Evolutionary conservation across 2,797 vertebrate genomes (phyloP).

Genomic region (Sebastes minor): DNA sequence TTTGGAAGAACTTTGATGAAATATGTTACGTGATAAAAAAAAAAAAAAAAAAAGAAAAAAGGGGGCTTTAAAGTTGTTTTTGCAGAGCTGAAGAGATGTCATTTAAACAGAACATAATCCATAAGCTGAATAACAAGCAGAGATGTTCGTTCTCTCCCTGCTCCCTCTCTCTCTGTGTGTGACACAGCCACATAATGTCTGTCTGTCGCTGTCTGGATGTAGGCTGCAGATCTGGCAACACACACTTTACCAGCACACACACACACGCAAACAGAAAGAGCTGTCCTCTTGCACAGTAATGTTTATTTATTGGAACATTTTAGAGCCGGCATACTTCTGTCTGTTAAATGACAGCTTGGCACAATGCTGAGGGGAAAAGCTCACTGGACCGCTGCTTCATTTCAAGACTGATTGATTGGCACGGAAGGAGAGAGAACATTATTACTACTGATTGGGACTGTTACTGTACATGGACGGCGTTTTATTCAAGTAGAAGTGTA

Average conservation of each 20-base stretch:
- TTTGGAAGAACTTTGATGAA: slow-evolving; percentile 65
- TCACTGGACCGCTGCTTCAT: slow-evolving; percentile 51
- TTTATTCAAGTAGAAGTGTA: neutral
- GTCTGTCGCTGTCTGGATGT: slow-evolving; percentile 73
- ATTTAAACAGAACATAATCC: slow-evolving; percentile 80
- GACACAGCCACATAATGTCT: slow-evolving; percentile 71
- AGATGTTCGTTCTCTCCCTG: slow-evolving; percentile 57
- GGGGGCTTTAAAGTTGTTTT: slow-evolving; percentile 71
- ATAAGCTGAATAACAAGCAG: slow-evolving; percentile 76
- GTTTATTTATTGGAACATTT: slow-evolving; percentile 72
- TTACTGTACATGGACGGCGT: slow-evolving; percentile 24
- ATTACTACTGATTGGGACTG: slow-evolving; percentile 13
- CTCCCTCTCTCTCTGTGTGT: slow-evolving; percentile 48
- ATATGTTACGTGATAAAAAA: slow-evolving; percentile 60
- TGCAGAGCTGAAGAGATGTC: slow-evolving; percentile 65
- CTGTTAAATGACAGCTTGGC: slow-evolving; percentile 71
- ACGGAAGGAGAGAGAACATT: slow-evolving; percentile 17
- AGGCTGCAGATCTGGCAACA: slow-evolving; percentile 67
- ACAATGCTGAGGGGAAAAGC: slow-evolving; percentile 48
- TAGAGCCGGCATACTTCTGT: slow-evolving; percentile 61
- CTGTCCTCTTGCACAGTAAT: slow-evolving; percentile 61
- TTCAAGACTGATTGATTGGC: slow-evolving; percentile 61
- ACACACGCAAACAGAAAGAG: slow-evolving; percentile 13
- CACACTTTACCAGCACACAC: slow-evolving; percentile 16
- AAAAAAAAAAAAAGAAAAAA: slow-evolving; percentile 1